Conservation (phyloP, 2,888 invertebrate genomes). For the Pedicia rivosa region DNA sequence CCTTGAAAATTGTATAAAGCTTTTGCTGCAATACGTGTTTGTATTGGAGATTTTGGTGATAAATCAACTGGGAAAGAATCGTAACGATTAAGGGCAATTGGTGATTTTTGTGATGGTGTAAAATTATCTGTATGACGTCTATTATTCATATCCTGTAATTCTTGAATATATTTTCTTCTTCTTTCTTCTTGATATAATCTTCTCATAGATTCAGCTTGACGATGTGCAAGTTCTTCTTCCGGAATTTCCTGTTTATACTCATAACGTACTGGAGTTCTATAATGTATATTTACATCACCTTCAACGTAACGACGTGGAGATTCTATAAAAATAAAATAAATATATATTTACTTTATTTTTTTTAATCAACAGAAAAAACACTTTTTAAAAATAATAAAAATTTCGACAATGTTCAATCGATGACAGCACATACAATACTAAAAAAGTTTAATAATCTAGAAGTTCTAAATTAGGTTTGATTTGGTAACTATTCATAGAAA, state of each 20-base stretch:
- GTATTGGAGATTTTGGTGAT: conserved; percentile 29
- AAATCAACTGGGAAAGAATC: conserved; percentile 67
- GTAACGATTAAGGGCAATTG: conserved; percentile 82
- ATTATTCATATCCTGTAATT: conserved; percentile 85
- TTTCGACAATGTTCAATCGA: too few species aligned
- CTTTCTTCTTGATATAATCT: conserved; percentile 78
- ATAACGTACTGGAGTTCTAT: conserved; percentile 73
- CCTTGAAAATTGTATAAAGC: conserved; percentile 87
- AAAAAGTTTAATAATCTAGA: too few species aligned
- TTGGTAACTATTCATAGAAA: too few species aligned
- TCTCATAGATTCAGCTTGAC: conserved; percentile 84
- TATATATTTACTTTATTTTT: background rate
- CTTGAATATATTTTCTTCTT: conserved; percentile 80
- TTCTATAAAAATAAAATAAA: conserved; percentile 36
- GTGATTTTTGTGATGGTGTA: conserved; percentile 82
- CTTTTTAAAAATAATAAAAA: background rate
- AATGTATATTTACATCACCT: conserved; percentile 88
- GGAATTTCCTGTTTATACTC: conserved; percentile 74
- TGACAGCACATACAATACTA: too few species aligned
- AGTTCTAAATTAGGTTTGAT: too few species aligned
- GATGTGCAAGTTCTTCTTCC: conserved; percentile 73
- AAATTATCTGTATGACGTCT: conserved; percentile 90
- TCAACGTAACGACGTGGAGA: conserved; percentile 80
- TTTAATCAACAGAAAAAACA: background rate
- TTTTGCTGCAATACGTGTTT: conserved; percentile 52